These are phyloP conservation scores for Euproctis similis DNA, from an alignment of 2,888 invertebrate genomes.

Conservation along the genomic window DNA sequence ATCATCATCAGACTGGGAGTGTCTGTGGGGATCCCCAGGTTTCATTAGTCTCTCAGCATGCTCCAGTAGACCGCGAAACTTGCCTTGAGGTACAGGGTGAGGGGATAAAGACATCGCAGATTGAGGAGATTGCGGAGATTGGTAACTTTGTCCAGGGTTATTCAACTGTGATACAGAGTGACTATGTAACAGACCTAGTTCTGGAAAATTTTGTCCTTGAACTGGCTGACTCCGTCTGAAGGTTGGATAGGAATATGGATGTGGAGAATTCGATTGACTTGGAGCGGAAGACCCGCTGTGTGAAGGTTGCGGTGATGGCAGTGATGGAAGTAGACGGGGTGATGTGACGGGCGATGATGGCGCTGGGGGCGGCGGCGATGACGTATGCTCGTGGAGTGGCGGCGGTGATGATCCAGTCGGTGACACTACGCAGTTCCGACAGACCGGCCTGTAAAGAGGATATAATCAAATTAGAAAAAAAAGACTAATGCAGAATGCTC, in stretches of 20 bases:
- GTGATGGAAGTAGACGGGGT: conserved; percentile 40
- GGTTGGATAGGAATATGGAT: conserved; percentile 61
- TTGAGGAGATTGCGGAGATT: conserved; percentile 58
- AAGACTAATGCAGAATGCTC: too few species aligned
- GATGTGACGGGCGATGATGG: conserved; percentile 54
- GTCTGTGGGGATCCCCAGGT: conserved; percentile 84
- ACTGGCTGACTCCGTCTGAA: conserved; percentile 47
- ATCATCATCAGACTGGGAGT: conserved; percentile 97
- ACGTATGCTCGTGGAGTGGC: conserved; percentile 50
- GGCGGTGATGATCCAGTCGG: conserved; percentile 67
- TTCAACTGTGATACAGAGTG: conserved; percentile 49
- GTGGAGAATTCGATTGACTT: conserved; percentile 58
- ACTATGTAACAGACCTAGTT: conserved; percentile 45
- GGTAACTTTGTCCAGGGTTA: conserved; percentile 49
- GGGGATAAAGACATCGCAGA: conserved; percentile 67
- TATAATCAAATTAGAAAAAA: not conserved
- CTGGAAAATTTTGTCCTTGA: conserved; percentile 38
- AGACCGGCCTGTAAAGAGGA: conserved; percentile 81
- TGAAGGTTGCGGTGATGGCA: conserved; percentile 61
- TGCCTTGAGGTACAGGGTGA: conserved; percentile 62
- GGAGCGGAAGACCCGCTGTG: conserved; percentile 56
- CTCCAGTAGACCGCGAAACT: conserved; percentile 62
- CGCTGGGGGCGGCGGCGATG: conserved; percentile 58
- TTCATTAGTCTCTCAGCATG: conserved; percentile 78
- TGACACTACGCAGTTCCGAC: conserved; percentile 85